A percentile compares a stretch with the other conserved stretches of the same genome.
Conservation (phyloP, 2,888 invertebrate genomes). For the Dugesia japonica region DNA sequence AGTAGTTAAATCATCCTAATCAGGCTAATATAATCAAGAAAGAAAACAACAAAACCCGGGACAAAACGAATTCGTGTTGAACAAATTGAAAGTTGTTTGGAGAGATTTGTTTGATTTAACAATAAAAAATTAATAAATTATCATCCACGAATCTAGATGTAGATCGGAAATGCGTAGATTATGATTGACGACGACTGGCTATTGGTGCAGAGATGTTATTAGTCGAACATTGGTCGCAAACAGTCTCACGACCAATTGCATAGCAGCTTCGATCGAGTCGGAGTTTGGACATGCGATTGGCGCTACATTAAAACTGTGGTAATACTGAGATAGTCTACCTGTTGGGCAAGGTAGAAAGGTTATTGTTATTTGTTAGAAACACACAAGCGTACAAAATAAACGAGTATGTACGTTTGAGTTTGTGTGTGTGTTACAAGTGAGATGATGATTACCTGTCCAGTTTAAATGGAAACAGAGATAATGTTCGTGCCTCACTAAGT, state of each 20-base stretch:
- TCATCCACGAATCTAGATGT: constrained; percentile 20
- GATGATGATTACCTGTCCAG: neutral
- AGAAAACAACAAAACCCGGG: constrained; percentile 20
- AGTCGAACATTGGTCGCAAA: constrained; percentile 20
- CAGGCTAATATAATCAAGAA: constrained; percentile 14
- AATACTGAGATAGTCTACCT: neutral
- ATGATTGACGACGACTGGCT: constrained; percentile 20
- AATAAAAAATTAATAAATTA: constrained; percentile 17
- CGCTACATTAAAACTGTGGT: neutral
- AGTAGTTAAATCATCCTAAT: constrained; percentile 20
- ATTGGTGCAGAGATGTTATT: constrained; percentile 20
- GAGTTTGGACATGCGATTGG: constrained; percentile 20
- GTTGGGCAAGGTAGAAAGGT: neutral
- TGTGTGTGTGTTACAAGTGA: neutral
- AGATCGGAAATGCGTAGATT: constrained; percentile 20
- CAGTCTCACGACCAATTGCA: constrained; percentile 11
- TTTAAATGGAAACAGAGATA: neutral
- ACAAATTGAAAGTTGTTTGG: constrained; percentile 14
- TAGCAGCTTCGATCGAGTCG: constrained; percentile 11
- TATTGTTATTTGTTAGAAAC: constrained; percentile 6
- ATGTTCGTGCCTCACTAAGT: neutral
- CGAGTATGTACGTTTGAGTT: neutral
- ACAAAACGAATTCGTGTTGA: constrained; percentile 20
- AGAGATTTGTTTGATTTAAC: constrained; percentile 14
- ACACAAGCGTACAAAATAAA: neutral